phyloP scores from a whole-genome alignment of 2,888 invertebrate genomes.

The Drosophila colorata region DNA sequence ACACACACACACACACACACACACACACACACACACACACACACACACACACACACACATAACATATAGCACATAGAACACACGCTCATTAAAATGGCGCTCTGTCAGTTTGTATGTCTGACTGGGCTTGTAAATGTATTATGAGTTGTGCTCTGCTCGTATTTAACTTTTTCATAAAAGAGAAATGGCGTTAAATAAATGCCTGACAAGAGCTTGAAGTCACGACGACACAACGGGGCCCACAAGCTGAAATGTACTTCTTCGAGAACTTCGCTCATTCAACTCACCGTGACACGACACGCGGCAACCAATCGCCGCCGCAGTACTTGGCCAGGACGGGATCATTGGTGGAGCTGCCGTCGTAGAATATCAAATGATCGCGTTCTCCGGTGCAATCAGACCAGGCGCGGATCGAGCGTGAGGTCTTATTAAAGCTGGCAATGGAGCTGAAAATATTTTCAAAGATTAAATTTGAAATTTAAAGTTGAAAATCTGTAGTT shows the following conservation, averaged over 20 bases:
- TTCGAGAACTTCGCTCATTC: constrained; percentile 11
- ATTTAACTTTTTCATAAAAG: constrained; percentile 74
- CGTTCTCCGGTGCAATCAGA: constrained; percentile 92
- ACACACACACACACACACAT: constrained; percentile 20
- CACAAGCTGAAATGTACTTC: constrained; percentile 11
- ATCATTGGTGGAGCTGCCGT: constrained; percentile 93
- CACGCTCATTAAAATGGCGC: constrained; percentile 77
- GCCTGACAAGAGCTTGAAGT: constrained; percentile 43
- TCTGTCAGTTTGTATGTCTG: constrained; percentile 53
- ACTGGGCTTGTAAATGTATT: constrained; percentile 63
- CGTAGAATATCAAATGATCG: constrained; percentile 94
- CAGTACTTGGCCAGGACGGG: constrained; percentile 94
- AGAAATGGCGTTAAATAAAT: constrained; percentile 76
- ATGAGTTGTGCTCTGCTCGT: constrained; percentile 62
- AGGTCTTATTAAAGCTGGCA: constrained; percentile 89
- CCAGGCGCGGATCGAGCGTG: constrained; percentile 91
- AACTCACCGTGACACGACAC: constrained; percentile 89
- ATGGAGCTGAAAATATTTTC: constrained; percentile 81
- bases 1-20: constrained; percentile 8
- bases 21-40: constrained; percentile 7
- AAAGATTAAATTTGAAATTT: constrained; percentile 3
- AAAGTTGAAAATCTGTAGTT: background rate
- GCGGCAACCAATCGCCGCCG: constrained; percentile 94
- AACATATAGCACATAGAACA: constrained; percentile 25
- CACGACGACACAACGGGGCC: constrained; percentile 6